These are phyloP conservation scores for Eupithecia centaureata DNA, from an alignment of 2,888 invertebrate species.

Conservation along the genomic window DNA sequence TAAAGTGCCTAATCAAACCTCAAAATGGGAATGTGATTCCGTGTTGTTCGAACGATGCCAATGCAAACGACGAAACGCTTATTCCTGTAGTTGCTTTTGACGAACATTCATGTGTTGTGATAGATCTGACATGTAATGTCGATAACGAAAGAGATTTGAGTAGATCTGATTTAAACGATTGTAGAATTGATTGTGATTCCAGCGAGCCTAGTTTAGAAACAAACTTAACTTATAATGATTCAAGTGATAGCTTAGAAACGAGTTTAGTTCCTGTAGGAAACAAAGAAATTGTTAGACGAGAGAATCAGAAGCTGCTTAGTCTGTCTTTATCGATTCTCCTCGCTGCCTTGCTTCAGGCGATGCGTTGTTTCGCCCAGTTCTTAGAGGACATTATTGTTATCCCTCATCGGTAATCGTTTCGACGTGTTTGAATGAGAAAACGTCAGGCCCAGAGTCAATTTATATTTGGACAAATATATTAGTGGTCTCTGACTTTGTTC, in stretches of 20 bases:
- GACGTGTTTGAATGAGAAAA: conserved; percentile 32
- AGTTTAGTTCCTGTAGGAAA: conserved; percentile 76
- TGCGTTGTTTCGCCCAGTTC: conserved; percentile 85
- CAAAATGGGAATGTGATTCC: conserved; percentile 79
- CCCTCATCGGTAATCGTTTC: conserved; percentile 71
- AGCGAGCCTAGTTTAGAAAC: conserved; percentile 47
- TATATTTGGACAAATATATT: conserved; percentile 42
- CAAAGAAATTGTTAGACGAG: conserved; percentile 74
- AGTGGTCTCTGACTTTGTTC: conserved; percentile 24
- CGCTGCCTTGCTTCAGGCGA: conserved; percentile 85
- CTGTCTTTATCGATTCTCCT: conserved; percentile 85
- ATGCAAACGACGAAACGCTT: conserved; percentile 51
- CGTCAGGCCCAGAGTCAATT: conserved; percentile 31
- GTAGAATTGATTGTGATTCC: conserved; percentile 57
- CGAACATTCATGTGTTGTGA: conserved; percentile 68
- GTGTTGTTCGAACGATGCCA: conserved; percentile 69
- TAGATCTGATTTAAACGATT: conserved; percentile 59
- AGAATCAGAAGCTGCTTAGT: conserved; percentile 83
- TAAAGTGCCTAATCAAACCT: conserved; percentile 79
- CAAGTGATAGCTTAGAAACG: conserved; percentile 59
- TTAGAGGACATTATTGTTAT: conserved; percentile 84
- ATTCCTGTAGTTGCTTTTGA: conserved; percentile 41
- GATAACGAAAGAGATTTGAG: conserved; percentile 55
- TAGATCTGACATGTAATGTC: conserved; percentile 77
- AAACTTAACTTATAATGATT: conserved; percentile 65